Evolutionary conservation across 2,888 invertebrate genomes (phyloP), one percentile per base, ranked within the genome.

Genomic region (Caenorhabditis sp.): DNA sequence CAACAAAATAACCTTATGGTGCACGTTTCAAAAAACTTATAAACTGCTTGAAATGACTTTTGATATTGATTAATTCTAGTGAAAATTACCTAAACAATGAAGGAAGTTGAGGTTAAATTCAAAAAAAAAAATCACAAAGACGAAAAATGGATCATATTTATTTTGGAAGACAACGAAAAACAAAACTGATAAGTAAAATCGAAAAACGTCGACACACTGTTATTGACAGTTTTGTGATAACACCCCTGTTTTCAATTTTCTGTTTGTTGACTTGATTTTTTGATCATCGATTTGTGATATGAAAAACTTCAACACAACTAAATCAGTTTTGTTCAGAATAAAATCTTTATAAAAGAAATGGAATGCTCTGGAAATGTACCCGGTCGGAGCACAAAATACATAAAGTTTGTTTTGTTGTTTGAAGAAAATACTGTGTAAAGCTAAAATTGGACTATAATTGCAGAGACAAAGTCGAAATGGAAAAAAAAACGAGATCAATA

Each of bases 401-500:
- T n/a, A n/a, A n/a, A 10, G 38, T 38, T 38, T 38, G 64, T 59
- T 70, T n/a, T n/a, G n/a, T n/a, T n/a, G n/a, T n/a, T n/a, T n/a
- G n/a, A n/a, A n/a, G n/a, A n/a, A n/a, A n/a, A n/a, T n/a, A n/a
- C n/a, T n/a, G n/a, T n/a, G n/a, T 53, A 25, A 25, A 53, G 53
- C 21, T 53, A 26, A 27, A 17, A 56, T 27, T 56, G 17, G 23
- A 56, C n/a, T 21, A 27, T 53, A 61, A 52, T 52, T 52, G 21
- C 52, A 12, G 36, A 64, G 50, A 43, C 23, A n/a, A 20, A 21
- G 56, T 60, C 50, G 17, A 61, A 27, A 23, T 25, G 26, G 59
- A 27, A 31, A 36, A 25, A 56, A 56, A 52, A 59, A 60, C n/a
- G 59, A 59, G 64, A 70, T 63, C 74, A 86, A 70, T 81, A 86